phyloP scores from a whole-genome alignment of 2,797 vertebrate genomes.

The Pangasius sanitwongsei region DNA sequence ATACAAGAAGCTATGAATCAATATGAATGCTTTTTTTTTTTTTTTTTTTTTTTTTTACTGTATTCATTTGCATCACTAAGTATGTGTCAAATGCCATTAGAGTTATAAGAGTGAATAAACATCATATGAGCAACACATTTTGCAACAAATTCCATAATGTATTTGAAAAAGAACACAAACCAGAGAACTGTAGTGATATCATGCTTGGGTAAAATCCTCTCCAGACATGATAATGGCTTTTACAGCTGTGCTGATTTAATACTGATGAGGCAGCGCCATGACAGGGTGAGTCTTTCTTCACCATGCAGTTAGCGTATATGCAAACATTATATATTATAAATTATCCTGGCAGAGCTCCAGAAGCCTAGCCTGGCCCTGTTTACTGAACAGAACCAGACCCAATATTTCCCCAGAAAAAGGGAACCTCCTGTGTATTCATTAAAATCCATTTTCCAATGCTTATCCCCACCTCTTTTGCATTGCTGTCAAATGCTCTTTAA shows the following conservation, averaged over 20 bases:
- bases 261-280: conserved; percentile 35
- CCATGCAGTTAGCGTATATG: conserved; percentile 32
- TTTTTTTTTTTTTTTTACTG: neutral
- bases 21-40: neutral
- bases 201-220: conserved; percentile 53
- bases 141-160: conserved; percentile 16
- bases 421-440: conserved; percentile 42
- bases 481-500: conserved; percentile 27
- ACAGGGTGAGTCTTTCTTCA: conserved; percentile 37
- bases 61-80: neutral
- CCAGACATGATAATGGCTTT: conserved; percentile 48
- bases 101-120: conserved; percentile 11
- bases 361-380: conserved; percentile 37
- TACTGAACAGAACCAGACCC: conserved; percentile 39
- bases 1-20: neutral
- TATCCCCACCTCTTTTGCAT: conserved; percentile 25
- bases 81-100: neutral
- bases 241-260: conserved; percentile 53
- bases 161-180: conserved; percentile 35
- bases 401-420: conserved; percentile 33
- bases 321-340: conserved; percentile 45
- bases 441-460: conserved; percentile 6
- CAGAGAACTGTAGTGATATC: conserved; percentile 44
- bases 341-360: conserved; percentile 40
- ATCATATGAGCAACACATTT: conserved; percentile 28